Evolutionary conservation across 2,888 invertebrate genomes (phyloP), one percentile per base, ranked within the genome.

Genomic region (Drosophila lutescens): DNA sequence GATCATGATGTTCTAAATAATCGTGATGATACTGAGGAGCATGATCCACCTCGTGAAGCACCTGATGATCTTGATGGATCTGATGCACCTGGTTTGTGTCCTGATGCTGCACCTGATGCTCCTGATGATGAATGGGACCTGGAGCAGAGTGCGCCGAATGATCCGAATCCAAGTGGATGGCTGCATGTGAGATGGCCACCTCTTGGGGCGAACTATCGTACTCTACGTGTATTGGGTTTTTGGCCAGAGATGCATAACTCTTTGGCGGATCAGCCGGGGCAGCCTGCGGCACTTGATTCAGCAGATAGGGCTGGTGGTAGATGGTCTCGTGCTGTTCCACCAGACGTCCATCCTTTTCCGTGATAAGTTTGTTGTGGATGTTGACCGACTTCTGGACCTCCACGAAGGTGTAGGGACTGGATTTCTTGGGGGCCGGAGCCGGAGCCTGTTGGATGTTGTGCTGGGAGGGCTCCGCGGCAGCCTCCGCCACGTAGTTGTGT

Each of bases 381-480:
- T 92, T 88, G 17, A 95, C 91, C 0, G 95, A 95, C 89, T 95
- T 93, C 80, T 95, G 95, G 4, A 95, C 91, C 91, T 95, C 95
- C 1, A 95, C 94, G 38, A 93, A 90, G 0, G 94, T 94, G 78
- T 92, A 94, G 3, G 90, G 23, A 94, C 87, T 88, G 77, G 13
- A 46, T 13, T 49, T 49, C 49, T 49, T 49, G 43, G 3, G 50
- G 10, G 77, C 62, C 0, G 68, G 53, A 12, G 77, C 63, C 0
- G 68, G 50, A 9, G 72, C 68, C 77, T 79, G 77, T 2, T 70
- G 81, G 6, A 59, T 4, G 54, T 80, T 50, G 10, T 65, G 79
- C 4, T 77, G 76, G 5, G 74, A 76, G 4, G 75, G 67, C 8
- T 77, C 78, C 1, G 79, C 82, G 4, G 81, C 78, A 1, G 90